phyloP scores from a whole-genome alignment of 2,113 vertebrate genomes.

The Silurus glanis region DNA sequence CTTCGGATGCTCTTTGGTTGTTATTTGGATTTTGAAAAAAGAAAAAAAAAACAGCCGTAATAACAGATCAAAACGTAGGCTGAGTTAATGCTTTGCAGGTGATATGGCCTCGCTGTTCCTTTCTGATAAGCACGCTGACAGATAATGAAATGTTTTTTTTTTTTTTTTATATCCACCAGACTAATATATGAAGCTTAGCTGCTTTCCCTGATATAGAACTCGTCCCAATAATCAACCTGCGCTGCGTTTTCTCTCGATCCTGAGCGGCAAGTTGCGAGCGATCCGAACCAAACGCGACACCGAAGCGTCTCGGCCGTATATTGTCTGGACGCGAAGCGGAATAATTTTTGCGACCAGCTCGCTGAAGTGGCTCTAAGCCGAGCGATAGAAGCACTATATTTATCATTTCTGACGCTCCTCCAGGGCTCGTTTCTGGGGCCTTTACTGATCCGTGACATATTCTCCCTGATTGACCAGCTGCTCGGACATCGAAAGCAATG shows the following conservation, averaged over 20 bases:
- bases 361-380: conserved; percentile 17
- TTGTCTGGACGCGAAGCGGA: conserved; percentile 24
- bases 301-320: background rate
- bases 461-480: conserved; percentile 64
- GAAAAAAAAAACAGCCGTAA: background rate
- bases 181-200: background rate
- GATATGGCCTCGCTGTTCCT: background rate
- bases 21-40: background rate
- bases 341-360: conserved; percentile 57
- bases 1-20: background rate
- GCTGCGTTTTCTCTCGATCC: background rate
- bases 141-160: background rate
- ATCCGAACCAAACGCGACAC: conserved; percentile 5
- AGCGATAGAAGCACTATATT: conserved; percentile 11
- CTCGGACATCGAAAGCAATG: conserved; percentile 62
- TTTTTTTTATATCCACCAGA: background rate
- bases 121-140: background rate
- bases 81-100: background rate
- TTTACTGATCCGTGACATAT: conserved; percentile 55
- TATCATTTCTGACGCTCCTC: conserved; percentile 37
- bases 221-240: background rate
- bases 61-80: background rate
- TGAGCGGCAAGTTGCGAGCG: background rate
- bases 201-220: background rate
- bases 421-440: conserved; percentile 3